Conservation (phyloP, 2,113 vertebrate species). For the Sylvia atricapilla region DNA sequence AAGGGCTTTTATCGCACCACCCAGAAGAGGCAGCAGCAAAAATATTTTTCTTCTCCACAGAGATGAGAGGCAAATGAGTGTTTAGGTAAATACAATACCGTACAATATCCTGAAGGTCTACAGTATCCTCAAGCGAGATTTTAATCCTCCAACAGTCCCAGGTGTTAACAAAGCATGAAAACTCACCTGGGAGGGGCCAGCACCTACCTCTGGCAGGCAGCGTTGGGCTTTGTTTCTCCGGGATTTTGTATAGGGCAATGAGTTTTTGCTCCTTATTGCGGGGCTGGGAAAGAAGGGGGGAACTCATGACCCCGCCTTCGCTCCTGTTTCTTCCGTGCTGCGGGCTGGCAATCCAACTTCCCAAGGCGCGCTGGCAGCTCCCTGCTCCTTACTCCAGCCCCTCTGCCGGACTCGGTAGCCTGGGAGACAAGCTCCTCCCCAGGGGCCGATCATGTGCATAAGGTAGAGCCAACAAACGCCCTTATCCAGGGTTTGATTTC, state of each 20-base stretch:
- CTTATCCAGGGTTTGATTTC: background rate
- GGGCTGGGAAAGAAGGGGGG: background rate
- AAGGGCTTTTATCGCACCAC: background rate
- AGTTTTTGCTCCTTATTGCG: background rate
- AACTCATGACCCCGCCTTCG: rapidly evolving
- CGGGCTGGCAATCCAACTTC: rapidly evolving
- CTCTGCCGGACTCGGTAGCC: background rate
- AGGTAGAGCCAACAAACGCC: background rate
- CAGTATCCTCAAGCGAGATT: background rate
- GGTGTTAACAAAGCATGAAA: background rate
- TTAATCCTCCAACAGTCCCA: background rate
- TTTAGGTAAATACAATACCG: background rate
- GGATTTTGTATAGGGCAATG: background rate
- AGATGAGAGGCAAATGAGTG: background rate
- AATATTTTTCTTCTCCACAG: background rate
- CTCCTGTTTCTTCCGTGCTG: background rate
- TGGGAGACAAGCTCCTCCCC: conserved; percentile 22
- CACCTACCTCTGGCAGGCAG: background rate
- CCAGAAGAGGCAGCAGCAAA: background rate
- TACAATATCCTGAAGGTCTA: background rate
- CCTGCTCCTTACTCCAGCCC: background rate
- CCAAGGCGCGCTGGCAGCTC: background rate
- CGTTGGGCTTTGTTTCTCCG: background rate
- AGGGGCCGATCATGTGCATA: background rate
- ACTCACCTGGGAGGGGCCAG: background rate